phyloP scores from a whole-genome alignment of 1,140 invertebrate species.

The Thrips palmi region DNA sequence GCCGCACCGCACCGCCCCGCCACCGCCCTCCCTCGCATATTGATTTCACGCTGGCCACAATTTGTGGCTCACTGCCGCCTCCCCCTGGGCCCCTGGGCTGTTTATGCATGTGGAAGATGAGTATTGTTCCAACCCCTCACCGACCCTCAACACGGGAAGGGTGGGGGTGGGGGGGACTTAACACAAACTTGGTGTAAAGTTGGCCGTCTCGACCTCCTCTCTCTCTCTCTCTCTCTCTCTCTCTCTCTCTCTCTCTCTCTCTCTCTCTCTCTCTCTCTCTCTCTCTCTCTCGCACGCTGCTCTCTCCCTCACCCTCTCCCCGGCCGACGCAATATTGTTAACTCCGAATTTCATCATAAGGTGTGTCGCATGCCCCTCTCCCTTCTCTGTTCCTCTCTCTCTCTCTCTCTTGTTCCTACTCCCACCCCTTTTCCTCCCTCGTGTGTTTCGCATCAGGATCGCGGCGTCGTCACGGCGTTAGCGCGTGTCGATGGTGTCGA shows the following conservation, averaged over 20 bases:
- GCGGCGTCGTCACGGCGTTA: no score
- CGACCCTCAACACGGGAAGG: slow-evolving; percentile 4
- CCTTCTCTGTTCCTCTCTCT: not conserved
- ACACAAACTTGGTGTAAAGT: slow-evolving; percentile 5
- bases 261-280: not conserved
- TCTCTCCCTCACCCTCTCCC: slow-evolving; percentile 1
- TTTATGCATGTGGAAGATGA: slow-evolving; percentile 1
- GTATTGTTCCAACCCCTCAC: slow-evolving; percentile 4
- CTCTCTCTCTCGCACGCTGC: slow-evolving; percentile 5
- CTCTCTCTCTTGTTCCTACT: not conserved
- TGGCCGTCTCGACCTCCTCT: slow-evolving; percentile 3
- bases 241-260: slow-evolving; percentile 12
- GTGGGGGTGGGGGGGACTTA: slow-evolving; percentile 8
- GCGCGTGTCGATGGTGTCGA: no score
- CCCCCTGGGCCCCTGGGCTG: not conserved
- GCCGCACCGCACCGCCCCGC: not conserved
- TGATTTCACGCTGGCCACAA: no score
- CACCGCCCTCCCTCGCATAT: slow-evolving; percentile 1
- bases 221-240: slow-evolving; percentile 11
- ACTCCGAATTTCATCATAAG: not conserved
- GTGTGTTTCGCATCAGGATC: no score
- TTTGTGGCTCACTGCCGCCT: no score
- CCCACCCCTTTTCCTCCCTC: not conserved
- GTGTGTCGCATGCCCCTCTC: not conserved
- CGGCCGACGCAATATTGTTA: not conserved